Conservation (phyloP, 2,797 vertebrate genomes). For the Eospalax fontanierii region DNA sequence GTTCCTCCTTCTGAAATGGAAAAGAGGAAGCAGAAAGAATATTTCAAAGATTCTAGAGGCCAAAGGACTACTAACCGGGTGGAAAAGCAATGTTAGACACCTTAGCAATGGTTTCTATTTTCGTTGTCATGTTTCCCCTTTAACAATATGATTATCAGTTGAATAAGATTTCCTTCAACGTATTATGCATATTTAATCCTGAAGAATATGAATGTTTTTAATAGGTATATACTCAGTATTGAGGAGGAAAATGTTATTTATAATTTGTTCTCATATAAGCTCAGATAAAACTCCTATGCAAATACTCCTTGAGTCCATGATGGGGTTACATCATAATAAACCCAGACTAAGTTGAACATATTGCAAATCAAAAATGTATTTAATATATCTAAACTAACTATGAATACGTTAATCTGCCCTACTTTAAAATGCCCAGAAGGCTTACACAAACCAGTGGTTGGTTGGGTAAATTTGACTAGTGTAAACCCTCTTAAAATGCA, state of each 20-base stretch:
- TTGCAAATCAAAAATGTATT: not conserved
- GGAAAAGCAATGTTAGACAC: not conserved
- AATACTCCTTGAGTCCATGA: not conserved
- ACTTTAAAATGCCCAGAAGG: not conserved
- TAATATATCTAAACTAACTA: not conserved
- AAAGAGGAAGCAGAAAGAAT: not conserved
- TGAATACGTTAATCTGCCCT: not conserved
- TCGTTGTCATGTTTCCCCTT: not conserved
- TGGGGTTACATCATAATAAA: not conserved
- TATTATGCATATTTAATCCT: not conserved
- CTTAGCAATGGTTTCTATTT: conserved; percentile 11
- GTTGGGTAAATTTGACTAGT: not conserved
- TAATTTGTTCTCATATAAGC: conserved; percentile 17
- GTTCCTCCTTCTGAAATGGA: not conserved
- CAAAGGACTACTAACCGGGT: not conserved
- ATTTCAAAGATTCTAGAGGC: not conserved
- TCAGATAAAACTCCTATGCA: not conserved
- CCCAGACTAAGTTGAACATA: not conserved
- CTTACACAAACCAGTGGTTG: not conserved
- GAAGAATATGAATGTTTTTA: not conserved
- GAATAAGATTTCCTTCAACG: not conserved
- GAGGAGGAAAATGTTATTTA: not conserved
- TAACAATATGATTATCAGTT: not conserved
- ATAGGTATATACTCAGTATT: not conserved
- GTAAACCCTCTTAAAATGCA: not conserved